Conservation (phyloP, 2,113 vertebrate species). For the Nicator chloris region DNA sequence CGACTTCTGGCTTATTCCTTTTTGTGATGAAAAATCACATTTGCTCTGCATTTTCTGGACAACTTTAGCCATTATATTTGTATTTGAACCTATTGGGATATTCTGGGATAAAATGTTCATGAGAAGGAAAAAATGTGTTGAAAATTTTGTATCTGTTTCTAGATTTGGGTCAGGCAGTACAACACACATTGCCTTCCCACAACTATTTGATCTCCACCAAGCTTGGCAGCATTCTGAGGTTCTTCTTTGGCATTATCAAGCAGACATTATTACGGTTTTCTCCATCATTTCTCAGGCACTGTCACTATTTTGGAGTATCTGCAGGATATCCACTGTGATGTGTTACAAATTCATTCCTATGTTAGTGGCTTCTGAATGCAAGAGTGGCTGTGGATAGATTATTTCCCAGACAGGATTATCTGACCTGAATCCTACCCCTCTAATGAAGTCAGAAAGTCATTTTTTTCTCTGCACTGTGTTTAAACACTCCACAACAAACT, state of each 20-base stretch:
- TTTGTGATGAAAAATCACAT: not conserved
- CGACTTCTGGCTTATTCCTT: not conserved
- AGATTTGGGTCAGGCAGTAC: not conserved
- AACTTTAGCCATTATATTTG: not conserved
- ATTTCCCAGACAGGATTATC: not conserved
- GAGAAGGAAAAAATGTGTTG: not conserved
- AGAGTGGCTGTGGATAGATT: not conserved
- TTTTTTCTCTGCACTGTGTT: not conserved
- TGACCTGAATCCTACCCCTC: not conserved
- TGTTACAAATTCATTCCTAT: not conserved
- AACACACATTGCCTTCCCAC: not conserved
- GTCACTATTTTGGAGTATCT: not conserved
- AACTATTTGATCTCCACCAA: not conserved
- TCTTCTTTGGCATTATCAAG: not conserved
- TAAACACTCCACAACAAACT: not conserved
- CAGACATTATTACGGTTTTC: not conserved
- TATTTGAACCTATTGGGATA: not conserved
- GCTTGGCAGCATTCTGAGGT: not conserved
- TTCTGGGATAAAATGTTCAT: not conserved
- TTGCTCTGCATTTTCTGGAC: not conserved
- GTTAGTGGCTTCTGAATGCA: not conserved
- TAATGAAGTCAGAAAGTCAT: not conserved
- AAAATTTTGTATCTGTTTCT: not conserved
- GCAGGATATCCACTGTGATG: not conserved
- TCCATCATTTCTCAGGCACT: not conserved